Base-by-base conservation (phyloP, 2,888 invertebrate genomes). In the Amphipyra berbera region DNA sequence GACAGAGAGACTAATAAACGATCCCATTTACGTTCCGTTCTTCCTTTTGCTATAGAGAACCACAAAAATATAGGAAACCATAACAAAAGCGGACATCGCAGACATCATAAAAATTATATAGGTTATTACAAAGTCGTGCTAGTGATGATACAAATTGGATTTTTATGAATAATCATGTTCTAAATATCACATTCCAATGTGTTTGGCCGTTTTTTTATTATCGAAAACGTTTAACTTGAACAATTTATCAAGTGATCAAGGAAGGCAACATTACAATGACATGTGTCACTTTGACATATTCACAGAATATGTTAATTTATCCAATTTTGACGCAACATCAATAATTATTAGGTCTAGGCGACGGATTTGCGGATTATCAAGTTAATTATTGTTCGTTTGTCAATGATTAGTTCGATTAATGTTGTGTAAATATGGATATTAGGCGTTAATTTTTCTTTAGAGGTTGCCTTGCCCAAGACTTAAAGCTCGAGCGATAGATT, bases 231-330 rank as follows among this genome's bases (percentile, higher is more conserved):
- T 60, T 56, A 65, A 60, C 37, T 68, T 42, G 62, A 50, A 37
- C 66, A 44, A 82, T 83, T 71, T 81, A 81, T 82, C 73, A 80
- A 56, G 21, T 38, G 63, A 79, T 76, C 77, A 77, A 82, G 81
- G 84, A 83, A 85, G 58, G 46, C 55, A 64, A 73, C 73, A 55
- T 67, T 66, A 66, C 60, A 61, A 42, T 72, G 74, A 76, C 79
- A 74, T 63, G 57, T 68, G 63, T 73, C 72, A 66, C 42, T 53
- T 55, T 64, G 68, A 71, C 35, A 69, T 71, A 73, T 63, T 9
- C 4, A 10, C 12, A 3, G 3, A 59, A 58, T 75, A 76, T 81
- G 75, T 48, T 57, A 79, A 79, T 76, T 50, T 53, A 49, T 53
- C 6, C 57, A 50, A 69, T 65, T 64, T 69, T 75, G 68, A 74